phyloP scores from a whole-genome alignment of 2,888 invertebrate species.

The Leucoma salicis region DNA sequence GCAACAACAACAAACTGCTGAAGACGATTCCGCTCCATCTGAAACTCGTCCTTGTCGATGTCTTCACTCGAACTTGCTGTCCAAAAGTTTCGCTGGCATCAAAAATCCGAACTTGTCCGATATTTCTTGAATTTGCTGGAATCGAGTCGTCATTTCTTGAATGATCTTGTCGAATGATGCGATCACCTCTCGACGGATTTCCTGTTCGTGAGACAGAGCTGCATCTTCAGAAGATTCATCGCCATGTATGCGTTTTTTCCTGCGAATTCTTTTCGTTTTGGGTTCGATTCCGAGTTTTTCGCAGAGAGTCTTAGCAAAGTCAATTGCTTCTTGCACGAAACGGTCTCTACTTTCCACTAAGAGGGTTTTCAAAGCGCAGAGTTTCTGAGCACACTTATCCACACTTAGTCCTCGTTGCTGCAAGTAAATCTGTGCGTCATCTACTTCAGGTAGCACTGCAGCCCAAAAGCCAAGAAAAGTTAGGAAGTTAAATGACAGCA shows the following conservation, averaged over 20 bases:
- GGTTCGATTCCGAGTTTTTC: constrained; percentile 7
- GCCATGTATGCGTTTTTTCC: constrained; percentile 5
- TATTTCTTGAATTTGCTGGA: constrained; percentile 8
- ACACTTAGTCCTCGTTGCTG: constrained; percentile 2
- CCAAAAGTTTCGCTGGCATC: constrained; percentile 5
- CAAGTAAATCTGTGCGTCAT: constrained; percentile 8
- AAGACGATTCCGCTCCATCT: not conserved
- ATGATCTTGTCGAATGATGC: constrained; percentile 9
- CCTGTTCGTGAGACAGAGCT: constrained; percentile 8
- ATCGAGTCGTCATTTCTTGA: constrained; percentile 10
- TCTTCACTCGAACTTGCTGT: not conserved
- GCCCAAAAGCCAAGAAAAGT: constrained; percentile 5
- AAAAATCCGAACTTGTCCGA: constrained; percentile 5
- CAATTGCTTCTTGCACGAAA: constrained; percentile 5
- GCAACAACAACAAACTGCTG: not conserved
- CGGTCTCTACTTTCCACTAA: constrained; percentile 5
- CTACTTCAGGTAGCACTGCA: constrained; percentile 7
- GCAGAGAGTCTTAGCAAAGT: constrained; percentile 5
- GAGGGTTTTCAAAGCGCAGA: constrained; percentile 5
- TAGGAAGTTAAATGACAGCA: constrained; percentile 6
- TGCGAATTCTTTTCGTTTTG: constrained; percentile 8
- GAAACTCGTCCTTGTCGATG: not conserved
- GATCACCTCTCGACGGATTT: constrained; percentile 8
- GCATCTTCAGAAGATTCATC: constrained; percentile 11
- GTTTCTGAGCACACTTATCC: constrained; percentile 1